These are phyloP conservation scores for Pseudococcus longispinus DNA, from an alignment of 2,888 invertebrate genomes.

Conservation along the genomic window DNA sequence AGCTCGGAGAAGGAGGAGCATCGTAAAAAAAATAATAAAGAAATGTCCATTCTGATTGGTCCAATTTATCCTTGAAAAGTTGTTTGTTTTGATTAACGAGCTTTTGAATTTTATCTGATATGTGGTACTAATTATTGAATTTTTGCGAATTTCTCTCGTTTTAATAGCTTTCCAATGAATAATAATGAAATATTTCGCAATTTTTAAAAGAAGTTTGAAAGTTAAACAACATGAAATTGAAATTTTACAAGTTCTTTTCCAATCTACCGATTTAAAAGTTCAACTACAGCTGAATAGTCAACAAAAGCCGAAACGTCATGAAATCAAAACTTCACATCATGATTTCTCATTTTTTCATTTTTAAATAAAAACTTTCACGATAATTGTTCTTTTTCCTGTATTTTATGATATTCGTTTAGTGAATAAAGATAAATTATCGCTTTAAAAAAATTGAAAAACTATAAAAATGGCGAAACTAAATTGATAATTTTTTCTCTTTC, in stretches of 20 bases:
- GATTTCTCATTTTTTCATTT: no score
- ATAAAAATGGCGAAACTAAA: neutral
- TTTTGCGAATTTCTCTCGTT: neutral
- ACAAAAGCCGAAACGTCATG: neutral
- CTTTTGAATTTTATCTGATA: neutral
- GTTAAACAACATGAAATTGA: no score
- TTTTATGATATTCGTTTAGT: no score
- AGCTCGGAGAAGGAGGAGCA: neutral
- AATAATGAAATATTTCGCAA: no score
- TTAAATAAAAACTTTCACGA: neutral
- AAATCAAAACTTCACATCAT: neutral
- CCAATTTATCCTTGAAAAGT: neutral
- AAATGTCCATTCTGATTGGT: slow-evolving; percentile 7
- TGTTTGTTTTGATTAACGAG: neutral
- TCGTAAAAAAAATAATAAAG: slow-evolving; percentile 6
- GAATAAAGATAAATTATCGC: no score
- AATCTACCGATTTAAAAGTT: no score
- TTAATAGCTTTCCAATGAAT: neutral
- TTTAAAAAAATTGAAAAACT: no score
- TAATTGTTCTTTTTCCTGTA: no score
- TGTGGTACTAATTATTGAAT: neutral
- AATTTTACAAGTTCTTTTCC: no score
- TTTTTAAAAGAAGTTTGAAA: no score
- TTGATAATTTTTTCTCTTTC: no score
- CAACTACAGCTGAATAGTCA: no score